Base-by-base conservation (phyloP, 2,888 invertebrate species). In the Pseudococcus jackbeardsleyi region DNA sequence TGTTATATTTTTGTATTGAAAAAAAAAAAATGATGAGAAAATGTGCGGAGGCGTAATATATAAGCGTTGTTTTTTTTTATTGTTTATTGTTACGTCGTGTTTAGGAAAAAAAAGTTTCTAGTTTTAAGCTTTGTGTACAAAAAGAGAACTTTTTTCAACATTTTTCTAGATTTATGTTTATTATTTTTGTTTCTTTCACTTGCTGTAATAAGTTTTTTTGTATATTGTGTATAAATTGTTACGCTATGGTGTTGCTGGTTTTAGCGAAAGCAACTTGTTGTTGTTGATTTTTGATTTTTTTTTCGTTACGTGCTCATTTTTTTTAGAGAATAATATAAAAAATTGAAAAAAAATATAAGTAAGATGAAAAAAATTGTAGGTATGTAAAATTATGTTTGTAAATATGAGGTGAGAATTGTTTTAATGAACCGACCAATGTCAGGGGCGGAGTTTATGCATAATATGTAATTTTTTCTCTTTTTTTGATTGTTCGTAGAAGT, bases 241-340 rank as follows among this genome's bases (percentile, higher is more conserved):
- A 42, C 33, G 19, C 8, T 72, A 72, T 72, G 33, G 6, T 17
- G 39, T 82, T 82, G 79, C 79, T 46, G 46, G 46, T 19, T 64
- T 72, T 33, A 72, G 33, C 64, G 64, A 64, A 46, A 19, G 79
- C 79, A 82, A 82, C 79, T 82, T 82, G 79, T 42, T 64, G 12
- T 59, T 72, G 17, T 82, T 82, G 17, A 42, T 79, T 46, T 82
- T 82, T 72, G 15, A 9, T 8, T 77, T 46, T 82, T 46, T 82
- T 82, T 82, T 82, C 79, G 79, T 82, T 82, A 82, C 79, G 46
- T 46, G 79, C 79, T 82, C 79, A 82, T 82, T 82, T 82, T 46
- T 46, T 82, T 19, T 19, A 11, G 11, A 82, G 46, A 19, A 82
- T 39, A 39, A 12, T 1, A 72, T 26, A 26, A 26, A 26, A 72